Base-by-base conservation (phyloP, 2,797 vertebrate genomes). In the Oophaga sylvatica region DNA sequence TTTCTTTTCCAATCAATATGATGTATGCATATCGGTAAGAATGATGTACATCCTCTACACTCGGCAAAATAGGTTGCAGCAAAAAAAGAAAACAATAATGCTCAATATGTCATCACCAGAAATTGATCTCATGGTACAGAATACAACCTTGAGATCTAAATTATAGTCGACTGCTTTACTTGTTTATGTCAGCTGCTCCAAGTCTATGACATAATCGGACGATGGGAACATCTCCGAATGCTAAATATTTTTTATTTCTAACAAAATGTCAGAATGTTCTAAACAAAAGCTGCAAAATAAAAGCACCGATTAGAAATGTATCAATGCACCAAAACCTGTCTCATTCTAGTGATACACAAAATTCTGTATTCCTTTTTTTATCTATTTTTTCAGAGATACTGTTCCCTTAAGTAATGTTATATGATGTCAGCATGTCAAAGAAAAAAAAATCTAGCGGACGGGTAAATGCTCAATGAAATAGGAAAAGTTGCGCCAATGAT, bases 401-500 rank as follows among this genome's bases (percentile, higher is more conserved):
- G 68, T 11, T 71, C 31, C 31, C 68, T 71, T 75, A 48, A 13
- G 20, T 75, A 53, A 48, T 75, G 19, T 11, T 71, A 71, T 9
- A 71, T 71, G 16, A 71, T 71, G 53, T 35, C 53, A 79, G 75
- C 3, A 1, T 65, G 78, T 0, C 13, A 13, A 15, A n/a, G 29
- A 80, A 62, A 13, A 15, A 29, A 80, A 41, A 60, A 59, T 53
- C 29, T n/a, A 22, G 17, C 26, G 15, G 29, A 75, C 41, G 22
- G 70, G 16, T 59, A 19, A 59, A 84, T 16, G 56, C 67, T 83
- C 63, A 71, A 15, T 31, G 26, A 70, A 29, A 71, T 83, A 20
- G 45, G 26, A 85, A 84, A 85, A 85, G 71, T 78, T 77, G 73
- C 83, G 73, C 22, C 73, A 78, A 26, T 45, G 73, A 67, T 65